phyloP scores from a whole-genome alignment of 2,888 invertebrate species.

The Parnassius mnemosyne region DNA sequence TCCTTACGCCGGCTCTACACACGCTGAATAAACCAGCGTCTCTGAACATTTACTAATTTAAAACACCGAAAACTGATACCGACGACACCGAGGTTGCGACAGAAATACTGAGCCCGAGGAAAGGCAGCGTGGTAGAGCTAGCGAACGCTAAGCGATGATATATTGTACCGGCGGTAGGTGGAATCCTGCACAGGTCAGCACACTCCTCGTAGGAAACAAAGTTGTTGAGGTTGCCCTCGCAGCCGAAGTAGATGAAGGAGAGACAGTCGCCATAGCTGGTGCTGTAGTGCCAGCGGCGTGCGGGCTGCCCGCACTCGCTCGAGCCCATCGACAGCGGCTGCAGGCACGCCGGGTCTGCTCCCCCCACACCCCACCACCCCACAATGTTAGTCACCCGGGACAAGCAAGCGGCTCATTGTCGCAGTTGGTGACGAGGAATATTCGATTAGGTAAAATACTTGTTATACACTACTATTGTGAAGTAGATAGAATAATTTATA shows the following conservation, averaged over 20 bases:
- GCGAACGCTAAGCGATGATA: conserved; percentile 16
- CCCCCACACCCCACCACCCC: conserved; percentile 40
- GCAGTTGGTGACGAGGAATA: no score
- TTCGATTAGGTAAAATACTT: not conserved
- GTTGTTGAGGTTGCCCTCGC: conserved; percentile 92
- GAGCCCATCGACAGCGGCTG: conserved; percentile 48
- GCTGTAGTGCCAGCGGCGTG: conserved; percentile 88
- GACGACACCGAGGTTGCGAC: not conserved
- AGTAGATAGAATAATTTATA: no score
- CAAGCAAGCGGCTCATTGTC: not conserved
- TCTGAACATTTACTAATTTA: not conserved
- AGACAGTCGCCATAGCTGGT: conserved; percentile 84
- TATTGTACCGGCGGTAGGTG: conserved; percentile 23
- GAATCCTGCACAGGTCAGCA: conserved; percentile 54
- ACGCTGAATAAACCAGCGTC: conserved; percentile 12
- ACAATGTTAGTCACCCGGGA: conserved; percentile 24
- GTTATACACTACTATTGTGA: not conserved
- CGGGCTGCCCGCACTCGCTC: conserved; percentile 44
- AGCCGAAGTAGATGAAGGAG: conserved; percentile 91
- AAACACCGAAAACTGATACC: not conserved
- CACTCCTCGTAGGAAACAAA: conserved; percentile 88
- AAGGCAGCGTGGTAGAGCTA: conserved; percentile 2
- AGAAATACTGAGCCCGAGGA: not conserved
- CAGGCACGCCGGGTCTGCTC: conserved; percentile 59
- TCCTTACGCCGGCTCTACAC: conserved; percentile 26